phyloP scores from a whole-genome alignment of 2,113 vertebrate genomes.

The Tragulus kanchil region DNA sequence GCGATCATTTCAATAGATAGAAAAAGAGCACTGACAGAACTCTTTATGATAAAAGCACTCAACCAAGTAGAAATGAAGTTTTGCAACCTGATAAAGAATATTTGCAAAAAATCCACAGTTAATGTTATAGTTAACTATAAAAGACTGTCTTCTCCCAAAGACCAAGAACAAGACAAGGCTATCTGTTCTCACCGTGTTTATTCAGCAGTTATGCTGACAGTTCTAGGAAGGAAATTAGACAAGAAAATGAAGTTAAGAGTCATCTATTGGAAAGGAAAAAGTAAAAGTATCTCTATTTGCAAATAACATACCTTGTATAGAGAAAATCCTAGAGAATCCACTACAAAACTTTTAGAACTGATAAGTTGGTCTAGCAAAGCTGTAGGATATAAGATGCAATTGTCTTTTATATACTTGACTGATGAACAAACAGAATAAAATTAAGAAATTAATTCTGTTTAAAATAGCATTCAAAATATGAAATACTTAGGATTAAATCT shows the following conservation, averaged over 20 bases:
- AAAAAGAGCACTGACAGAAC: background rate
- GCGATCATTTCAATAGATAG: background rate
- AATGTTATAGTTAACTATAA: background rate
- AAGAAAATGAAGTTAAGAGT: background rate
- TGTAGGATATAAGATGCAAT: background rate
- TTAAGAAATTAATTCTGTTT: background rate
- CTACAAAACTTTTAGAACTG: background rate
- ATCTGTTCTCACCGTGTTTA: background rate
- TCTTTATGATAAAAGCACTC: background rate
- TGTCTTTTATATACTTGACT: background rate
- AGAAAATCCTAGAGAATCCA: background rate
- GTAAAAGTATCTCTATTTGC: background rate
- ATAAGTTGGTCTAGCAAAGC: background rate
- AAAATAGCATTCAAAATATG: background rate
- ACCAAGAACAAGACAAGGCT: background rate
- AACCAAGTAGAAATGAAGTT: background rate
- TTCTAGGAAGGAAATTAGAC: background rate
- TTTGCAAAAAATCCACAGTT: background rate
- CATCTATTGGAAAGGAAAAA: background rate
- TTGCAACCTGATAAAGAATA: background rate
- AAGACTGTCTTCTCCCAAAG: background rate
- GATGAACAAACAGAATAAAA: background rate
- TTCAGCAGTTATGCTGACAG: background rate
- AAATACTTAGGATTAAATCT: conserved; percentile 46
- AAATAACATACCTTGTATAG: background rate